These are phyloP conservation scores for Eulemur rufifrons DNA, from an alignment of 2,113 vertebrate species.

Conservation along the genomic window DNA sequence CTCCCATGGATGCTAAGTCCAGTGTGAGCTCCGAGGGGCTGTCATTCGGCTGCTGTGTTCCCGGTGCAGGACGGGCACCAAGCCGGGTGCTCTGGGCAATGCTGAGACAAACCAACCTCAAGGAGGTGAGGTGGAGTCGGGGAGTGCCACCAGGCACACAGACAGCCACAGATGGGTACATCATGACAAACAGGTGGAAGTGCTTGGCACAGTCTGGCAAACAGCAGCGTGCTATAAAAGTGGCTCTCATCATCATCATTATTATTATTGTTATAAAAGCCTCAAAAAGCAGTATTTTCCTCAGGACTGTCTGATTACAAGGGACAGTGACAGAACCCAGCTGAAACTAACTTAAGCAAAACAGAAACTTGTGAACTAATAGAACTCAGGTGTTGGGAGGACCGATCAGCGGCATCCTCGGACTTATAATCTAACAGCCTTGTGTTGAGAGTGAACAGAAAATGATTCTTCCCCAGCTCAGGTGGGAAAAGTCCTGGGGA, in stretches of 20 bases:
- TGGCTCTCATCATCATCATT: background rate
- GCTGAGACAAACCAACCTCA: background rate
- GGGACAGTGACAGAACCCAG: background rate
- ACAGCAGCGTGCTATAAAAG: background rate
- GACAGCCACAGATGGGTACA: background rate
- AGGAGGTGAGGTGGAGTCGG: background rate
- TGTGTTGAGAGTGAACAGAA: background rate
- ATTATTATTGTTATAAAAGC: background rate
- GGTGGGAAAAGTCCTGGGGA: background rate
- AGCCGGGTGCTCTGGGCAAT: background rate
- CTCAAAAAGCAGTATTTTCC: background rate
- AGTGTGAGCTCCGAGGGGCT: background rate
- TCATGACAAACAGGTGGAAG: background rate
- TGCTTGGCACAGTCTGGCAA: background rate
- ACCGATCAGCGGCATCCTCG: background rate
- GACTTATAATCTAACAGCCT: background rate
- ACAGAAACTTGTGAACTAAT: background rate
- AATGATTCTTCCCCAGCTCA: background rate
- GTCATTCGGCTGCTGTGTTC: background rate
- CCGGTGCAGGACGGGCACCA: background rate
- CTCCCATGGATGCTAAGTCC: background rate
- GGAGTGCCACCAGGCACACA: background rate
- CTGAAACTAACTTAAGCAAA: background rate
- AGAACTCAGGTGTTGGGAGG: background rate
- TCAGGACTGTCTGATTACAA: background rate